These are phyloP conservation scores for Oscheius myriophilus DNA, from an alignment of 2,888 invertebrate species.

Conservation along the genomic window DNA sequence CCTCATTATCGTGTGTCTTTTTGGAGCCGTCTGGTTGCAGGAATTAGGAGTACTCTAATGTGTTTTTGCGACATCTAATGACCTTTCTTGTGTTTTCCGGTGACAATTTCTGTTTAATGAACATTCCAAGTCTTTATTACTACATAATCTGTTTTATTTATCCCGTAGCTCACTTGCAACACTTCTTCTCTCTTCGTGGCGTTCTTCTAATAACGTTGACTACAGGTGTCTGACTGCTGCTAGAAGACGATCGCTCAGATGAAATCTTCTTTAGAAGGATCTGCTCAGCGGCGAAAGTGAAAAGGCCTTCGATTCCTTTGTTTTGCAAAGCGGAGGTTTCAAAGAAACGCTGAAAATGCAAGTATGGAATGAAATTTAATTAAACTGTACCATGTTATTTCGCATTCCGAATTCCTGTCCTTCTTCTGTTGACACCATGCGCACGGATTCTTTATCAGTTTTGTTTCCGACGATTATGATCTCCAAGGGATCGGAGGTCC, in stretches of 20 bases:
- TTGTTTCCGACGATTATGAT: constrained; percentile 32
- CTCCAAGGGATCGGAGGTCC: constrained; percentile 8
- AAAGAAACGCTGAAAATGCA: constrained; percentile 5
- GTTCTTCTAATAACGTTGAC: no score
- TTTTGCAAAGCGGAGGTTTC: constrained; percentile 22
- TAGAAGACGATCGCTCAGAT: not conserved
- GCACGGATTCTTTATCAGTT: constrained; percentile 12
- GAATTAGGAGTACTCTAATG: constrained; percentile 56
- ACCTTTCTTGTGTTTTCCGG: not conserved
- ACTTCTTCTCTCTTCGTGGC: no score
- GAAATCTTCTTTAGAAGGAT: constrained; percentile 1
- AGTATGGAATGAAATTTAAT: no score
- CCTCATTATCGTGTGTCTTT: constrained; percentile 60
- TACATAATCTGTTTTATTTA: no score
- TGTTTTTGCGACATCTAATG: not conserved
- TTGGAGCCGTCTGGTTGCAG: constrained; percentile 67
- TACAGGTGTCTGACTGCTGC: no score
- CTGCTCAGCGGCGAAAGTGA: constrained; percentile 13
- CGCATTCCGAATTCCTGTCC: constrained; percentile 18
- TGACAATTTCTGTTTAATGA: no score
- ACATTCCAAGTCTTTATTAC: no score
- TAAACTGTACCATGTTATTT: not conserved
- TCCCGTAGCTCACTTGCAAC: no score
- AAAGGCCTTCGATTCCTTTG: constrained; percentile 3
- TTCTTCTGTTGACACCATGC: constrained; percentile 27